These are phyloP conservation scores for Gastrophysa polygoni DNA, from an alignment of 2,888 invertebrate genomes.

Conservation along the genomic window DNA sequence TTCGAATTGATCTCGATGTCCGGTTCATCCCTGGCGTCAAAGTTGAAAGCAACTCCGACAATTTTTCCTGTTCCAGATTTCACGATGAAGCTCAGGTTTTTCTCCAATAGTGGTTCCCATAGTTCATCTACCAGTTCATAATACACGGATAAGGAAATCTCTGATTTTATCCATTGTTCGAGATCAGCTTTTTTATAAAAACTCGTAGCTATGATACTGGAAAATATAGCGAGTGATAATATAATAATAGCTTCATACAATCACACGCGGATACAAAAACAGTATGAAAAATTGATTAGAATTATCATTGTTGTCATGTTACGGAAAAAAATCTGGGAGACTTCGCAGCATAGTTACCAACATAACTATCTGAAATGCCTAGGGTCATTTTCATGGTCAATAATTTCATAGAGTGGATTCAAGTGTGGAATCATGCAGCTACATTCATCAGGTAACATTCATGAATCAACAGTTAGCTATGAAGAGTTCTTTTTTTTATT, in stretches of 20 bases:
- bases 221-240: conserved; percentile 27
- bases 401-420: too few species aligned
- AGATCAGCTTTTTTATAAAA: conserved; percentile 87
- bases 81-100: conserved; percentile 75
- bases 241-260: background rate
- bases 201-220: conserved; percentile 81
- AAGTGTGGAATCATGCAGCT: too few species aligned
- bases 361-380: too few species aligned
- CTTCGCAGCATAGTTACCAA: too few species aligned
- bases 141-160: conserved; percentile 73
- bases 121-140: conserved; percentile 69
- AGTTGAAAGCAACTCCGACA: conserved; percentile 78
- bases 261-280: too few species aligned
- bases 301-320: too few species aligned
- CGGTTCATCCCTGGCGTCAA: conserved; percentile 83
- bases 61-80: conserved; percentile 62
- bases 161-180: conserved; percentile 77
- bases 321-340: too few species aligned
- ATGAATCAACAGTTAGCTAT: too few species aligned
- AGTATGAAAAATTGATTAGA: too few species aligned
- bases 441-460: too few species aligned
- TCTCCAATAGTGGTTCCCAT: conserved; percentile 73
- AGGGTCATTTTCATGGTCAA: too few species aligned
- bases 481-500: too few species aligned
- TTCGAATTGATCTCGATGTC: conserved; percentile 73